Base-by-base conservation (phyloP, 2,888 invertebrate genomes). In the Stenichneumon culpator region DNA sequence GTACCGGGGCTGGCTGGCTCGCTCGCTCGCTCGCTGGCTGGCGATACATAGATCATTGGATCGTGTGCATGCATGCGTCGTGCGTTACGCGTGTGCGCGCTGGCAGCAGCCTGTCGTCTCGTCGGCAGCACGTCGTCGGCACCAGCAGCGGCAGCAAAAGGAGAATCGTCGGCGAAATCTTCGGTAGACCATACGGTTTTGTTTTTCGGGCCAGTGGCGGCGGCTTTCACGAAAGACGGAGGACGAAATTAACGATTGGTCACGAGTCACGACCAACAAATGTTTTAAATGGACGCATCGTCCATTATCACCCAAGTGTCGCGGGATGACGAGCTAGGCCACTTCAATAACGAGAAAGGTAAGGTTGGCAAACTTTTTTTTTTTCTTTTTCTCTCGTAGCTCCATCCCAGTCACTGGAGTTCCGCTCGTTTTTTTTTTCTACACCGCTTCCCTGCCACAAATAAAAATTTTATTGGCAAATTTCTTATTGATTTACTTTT, bases 261-360 rank as follows among this genome's bases (percentile, higher is more conserved):
- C 90, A 90, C 91, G 90, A 91, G 91, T 88, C 90, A 91, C 89
- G 90, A 89, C 89, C 91, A 95, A 94, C 95, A 95, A 96, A 96
- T 96, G 96, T 96, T 95, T 88, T 96, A 96, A 97, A 98, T 98
- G 98, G 98, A 98, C 98, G 98, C 98, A 97, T 97, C 98, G 97
- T 98, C 98, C 97, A 98, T 98, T 96, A 98, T 98, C 95, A 98
- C 98, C 95, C 98, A 98, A 97, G 98, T 98, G 96, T 97, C 97
- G 96, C 97, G 98, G 96, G 98, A 98, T 97, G 98, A 98, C 96
- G 98, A 98, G 95, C 97, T 93, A 92, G 93, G 93, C 89, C 93
- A 97, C 96, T 96, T 98, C 95, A 98, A 97, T 96, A 97, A 97
- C 96, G 98, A 98, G 95, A 98, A 98, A 98, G 98, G 98, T 98